These are phyloP conservation scores for Microchrysa polita DNA, from an alignment of 2,888 invertebrate species.

Conservation along the genomic window DNA sequence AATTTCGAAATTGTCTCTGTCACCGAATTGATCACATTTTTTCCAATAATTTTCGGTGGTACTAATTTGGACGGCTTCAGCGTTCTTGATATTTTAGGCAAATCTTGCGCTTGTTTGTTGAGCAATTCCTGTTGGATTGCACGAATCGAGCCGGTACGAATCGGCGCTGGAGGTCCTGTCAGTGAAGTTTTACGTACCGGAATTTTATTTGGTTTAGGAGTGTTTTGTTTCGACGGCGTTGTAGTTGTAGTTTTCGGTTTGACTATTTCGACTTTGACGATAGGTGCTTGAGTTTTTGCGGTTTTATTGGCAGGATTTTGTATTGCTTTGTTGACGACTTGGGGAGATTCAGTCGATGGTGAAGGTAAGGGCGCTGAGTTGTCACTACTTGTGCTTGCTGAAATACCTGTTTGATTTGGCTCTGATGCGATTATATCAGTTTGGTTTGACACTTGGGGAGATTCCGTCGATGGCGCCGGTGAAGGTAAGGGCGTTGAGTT, in stretches of 20 bases:
- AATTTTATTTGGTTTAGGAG: constrained; percentile 53
- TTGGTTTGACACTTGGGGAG: too few relatives aligned
- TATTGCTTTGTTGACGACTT: neutral
- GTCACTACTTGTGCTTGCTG: neutral
- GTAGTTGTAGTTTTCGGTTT: constrained; percentile 34
- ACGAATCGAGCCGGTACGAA: constrained; percentile 59
- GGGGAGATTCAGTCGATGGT: constrained; percentile 3
- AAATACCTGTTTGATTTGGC: neutral
- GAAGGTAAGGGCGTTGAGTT: constrained; percentile 27
- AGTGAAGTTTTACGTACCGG: constrained; percentile 62
- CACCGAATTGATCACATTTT: constrained; percentile 55
- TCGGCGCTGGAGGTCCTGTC: constrained; percentile 57
- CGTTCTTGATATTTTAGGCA: constrained; percentile 27
- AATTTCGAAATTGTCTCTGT: constrained; percentile 61
- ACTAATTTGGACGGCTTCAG: constrained; percentile 54
- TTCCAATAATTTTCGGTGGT: constrained; percentile 54
- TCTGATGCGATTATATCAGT: neutral
- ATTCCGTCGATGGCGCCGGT: too few relatives aligned
- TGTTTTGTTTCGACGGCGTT: constrained; percentile 10
- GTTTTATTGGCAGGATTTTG: neutral
- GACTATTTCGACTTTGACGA: constrained; percentile 46
- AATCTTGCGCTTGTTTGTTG: constrained; percentile 54
- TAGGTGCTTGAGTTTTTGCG: neutral
- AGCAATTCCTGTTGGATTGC: constrained; percentile 61
- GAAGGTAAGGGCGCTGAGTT: constrained; percentile 25